phyloP scores from a whole-genome alignment of 1,140 invertebrate genomes.

The Zeugodacus cucurbitae region DNA sequence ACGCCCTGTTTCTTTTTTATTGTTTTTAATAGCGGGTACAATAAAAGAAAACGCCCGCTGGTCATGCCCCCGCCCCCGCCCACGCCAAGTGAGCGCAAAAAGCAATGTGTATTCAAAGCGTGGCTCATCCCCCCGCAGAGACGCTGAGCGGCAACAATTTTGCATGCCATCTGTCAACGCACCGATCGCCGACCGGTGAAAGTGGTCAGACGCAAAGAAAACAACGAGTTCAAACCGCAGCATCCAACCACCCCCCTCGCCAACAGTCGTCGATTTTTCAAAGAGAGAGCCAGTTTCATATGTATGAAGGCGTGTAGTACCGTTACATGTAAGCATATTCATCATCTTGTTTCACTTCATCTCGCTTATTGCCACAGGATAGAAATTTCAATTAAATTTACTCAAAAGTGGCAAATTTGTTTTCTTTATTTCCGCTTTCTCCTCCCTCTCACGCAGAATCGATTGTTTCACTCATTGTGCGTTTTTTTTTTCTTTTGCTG shows the following conservation, averaged over 20 bases:
- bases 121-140: neutral
- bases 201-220: constrained; percentile 2
- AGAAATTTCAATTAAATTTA: constrained; percentile 32
- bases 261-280: neutral
- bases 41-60: constrained; percentile 22
- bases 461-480: neutral
- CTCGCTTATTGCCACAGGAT: neutral
- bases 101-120: neutral
- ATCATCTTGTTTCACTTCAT: constrained; percentile 3
- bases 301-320: neutral
- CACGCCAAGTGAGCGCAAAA: neutral
- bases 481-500: neutral
- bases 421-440: constrained; percentile 14
- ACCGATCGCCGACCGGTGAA: neutral
- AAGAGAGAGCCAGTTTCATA: neutral
- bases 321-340: neutral
- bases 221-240: neutral
- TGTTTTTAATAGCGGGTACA: neutral
- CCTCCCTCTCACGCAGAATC: neutral
- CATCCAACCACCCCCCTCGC: neutral
- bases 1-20: no score
- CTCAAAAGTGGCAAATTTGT: constrained; percentile 27
- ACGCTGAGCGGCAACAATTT: neutral
- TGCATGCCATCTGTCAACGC: neutral
- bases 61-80: neutral